A percentile compares a stretch with the other conserved stretches of the same genome.
Evolutionary conservation across 2,797 vertebrate genomes (phyloP).

Genomic region (Manis crassicaudata): DNA sequence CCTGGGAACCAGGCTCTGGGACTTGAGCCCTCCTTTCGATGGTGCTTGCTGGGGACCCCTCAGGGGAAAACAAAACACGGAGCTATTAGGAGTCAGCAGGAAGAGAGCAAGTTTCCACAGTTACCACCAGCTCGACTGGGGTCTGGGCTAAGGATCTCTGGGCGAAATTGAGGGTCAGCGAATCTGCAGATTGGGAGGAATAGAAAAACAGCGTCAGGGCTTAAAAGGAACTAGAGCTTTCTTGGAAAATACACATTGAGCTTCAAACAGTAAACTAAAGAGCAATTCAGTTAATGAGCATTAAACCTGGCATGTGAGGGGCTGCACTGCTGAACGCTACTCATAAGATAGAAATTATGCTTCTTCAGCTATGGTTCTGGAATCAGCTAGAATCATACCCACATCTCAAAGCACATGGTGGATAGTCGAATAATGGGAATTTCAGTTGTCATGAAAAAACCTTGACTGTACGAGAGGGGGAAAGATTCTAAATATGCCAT

Average conservation of each 20-base stretch:
- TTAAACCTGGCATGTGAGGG: neutral
- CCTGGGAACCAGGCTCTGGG: neutral
- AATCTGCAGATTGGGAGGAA: neutral
- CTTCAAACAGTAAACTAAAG: neutral
- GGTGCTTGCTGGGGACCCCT: neutral
- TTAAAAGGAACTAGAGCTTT: neutral
- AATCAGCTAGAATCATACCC: neutral
- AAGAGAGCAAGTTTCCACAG: neutral
- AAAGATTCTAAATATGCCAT: conserved; percentile 47
- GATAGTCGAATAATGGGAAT: neutral
- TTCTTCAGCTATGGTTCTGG: neutral
- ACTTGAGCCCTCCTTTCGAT: neutral
- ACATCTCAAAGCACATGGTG: neutral
- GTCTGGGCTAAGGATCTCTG: neutral
- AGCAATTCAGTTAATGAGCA: neutral
- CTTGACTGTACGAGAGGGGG: neutral
- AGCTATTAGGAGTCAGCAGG: neutral
- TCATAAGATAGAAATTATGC: neutral
- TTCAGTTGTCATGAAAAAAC: conserved; percentile 11
- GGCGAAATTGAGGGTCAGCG: neutral
- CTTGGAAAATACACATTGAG: neutral
- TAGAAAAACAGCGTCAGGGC: neutral
- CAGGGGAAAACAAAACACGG: neutral
- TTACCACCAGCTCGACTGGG: neutral
- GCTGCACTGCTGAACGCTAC: neutral